Evolutionary conservation across 2,888 invertebrate species (phyloP).

Genomic region (Unio delphinus): DNA sequence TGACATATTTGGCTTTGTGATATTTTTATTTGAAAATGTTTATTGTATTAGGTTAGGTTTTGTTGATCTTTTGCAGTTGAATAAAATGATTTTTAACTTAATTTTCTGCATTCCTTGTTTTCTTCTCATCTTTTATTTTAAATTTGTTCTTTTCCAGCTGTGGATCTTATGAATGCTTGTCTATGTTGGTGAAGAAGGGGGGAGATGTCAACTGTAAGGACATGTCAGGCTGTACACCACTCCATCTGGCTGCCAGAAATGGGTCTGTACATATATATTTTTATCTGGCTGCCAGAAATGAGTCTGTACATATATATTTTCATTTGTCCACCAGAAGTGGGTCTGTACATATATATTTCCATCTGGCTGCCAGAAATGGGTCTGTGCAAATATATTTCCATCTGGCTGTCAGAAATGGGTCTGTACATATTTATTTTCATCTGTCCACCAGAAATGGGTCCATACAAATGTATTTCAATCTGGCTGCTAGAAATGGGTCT

Average conservation of each 20-base stretch:
- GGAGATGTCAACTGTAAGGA: slow-evolving; percentile 61
- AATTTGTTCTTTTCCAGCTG: slow-evolving; percentile 49
- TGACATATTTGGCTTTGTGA: too few relatives aligned
- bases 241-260: slow-evolving; percentile 68
- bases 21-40: not conserved
- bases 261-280: slow-evolving; percentile 45
- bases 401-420: too few relatives aligned
- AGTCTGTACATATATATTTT: too few relatives aligned
- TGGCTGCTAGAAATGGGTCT: slow-evolving; percentile 64
- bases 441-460: too few relatives aligned
- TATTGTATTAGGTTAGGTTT: slow-evolving; percentile 2
- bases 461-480: too few relatives aligned
- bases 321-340: too few relatives aligned
- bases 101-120: not conserved
- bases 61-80: too few relatives aligned
- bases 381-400: too few relatives aligned
- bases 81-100: too few relatives aligned
- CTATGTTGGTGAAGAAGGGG: slow-evolving; percentile 63
- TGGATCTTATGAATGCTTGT: slow-evolving; percentile 65
- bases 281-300: not conserved
- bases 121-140: not conserved
- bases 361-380: too few relatives aligned
- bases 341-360: too few relatives aligned
- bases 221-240: slow-evolving; percentile 65
- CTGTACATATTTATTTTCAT: too few relatives aligned